Evolutionary conservation across 2,888 invertebrate species (phyloP).

Genomic region (Drosophila gaucha): DNA sequence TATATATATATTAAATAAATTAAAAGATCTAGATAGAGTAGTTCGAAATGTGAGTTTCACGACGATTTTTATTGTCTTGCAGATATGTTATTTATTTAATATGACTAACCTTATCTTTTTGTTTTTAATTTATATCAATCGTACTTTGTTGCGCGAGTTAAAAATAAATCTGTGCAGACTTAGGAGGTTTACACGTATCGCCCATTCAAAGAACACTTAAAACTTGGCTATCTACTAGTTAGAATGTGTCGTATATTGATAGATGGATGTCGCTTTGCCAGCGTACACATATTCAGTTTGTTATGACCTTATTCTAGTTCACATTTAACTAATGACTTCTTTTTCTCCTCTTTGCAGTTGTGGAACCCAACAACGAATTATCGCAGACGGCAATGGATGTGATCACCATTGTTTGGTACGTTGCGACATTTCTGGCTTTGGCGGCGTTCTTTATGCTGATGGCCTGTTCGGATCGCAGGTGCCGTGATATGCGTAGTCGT

Average conservation of each 20-base stretch:
- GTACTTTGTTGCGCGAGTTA: neutral
- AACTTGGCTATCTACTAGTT: neutral
- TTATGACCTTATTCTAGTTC: neutral
- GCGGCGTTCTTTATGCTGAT: slow-evolving; percentile 84
- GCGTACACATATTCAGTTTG: neutral
- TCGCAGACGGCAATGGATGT: slow-evolving; percentile 84
- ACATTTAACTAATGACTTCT: neutral
- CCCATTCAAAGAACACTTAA: neutral
- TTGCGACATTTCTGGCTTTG: slow-evolving; percentile 83
- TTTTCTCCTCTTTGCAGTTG: slow-evolving; percentile 48
- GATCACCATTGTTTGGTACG: slow-evolving; percentile 84
- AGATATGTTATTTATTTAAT: neutral
- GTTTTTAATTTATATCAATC: neutral
- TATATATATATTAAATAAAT: no score
- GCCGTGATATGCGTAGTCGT: slow-evolving; percentile 59
- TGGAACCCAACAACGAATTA: slow-evolving; percentile 72
- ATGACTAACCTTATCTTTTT: neutral
- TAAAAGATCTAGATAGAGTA: neutral
- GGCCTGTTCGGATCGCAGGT: slow-evolving; percentile 84
- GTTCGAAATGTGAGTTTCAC: neutral
- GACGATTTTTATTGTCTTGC: neutral
- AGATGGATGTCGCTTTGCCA: no score
- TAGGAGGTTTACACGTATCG: no score
- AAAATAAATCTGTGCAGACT: neutral
- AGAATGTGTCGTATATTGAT: neutral